phyloP scores from a whole-genome alignment of 37 sponge, comb jelly and placozoan species.

The Chondrosia reniformis region DNA sequence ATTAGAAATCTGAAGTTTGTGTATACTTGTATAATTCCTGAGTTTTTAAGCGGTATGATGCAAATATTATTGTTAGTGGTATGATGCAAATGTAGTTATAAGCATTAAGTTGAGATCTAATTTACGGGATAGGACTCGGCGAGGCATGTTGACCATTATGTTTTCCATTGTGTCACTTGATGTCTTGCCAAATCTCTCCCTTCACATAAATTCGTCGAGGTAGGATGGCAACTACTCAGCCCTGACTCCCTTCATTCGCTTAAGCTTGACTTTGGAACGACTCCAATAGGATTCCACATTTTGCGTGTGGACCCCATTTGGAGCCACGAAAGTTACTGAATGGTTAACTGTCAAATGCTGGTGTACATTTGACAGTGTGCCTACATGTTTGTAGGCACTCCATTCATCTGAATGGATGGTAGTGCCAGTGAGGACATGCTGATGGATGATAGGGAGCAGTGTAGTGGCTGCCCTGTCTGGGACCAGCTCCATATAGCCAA shows the following conservation, averaged over 20 bases:
- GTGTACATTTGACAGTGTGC: slow-evolving; percentile 26
- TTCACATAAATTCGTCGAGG: slow-evolving; percentile 75
- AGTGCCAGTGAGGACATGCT: slow-evolving; percentile 39
- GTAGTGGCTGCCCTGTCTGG: no score
- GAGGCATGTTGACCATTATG: slow-evolving; percentile 38
- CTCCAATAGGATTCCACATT: no score
- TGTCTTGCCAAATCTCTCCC: slow-evolving; percentile 40
- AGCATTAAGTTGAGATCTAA: no score
- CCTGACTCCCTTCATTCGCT: slow-evolving; percentile 64
- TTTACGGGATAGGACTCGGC: no score
- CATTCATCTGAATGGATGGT: slow-evolving; percentile 56
- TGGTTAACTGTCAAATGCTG: slow-evolving; percentile 57
- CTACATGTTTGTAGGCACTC: slow-evolving; percentile 42
- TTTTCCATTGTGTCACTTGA: not conserved
- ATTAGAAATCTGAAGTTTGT: no score
- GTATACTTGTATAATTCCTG: no score
- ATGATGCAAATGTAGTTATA: no score
- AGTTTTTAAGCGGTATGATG: no score
- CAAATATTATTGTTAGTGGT: no score
- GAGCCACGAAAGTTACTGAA: slow-evolving; percentile 47
- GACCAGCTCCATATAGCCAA: slow-evolving; percentile 69
- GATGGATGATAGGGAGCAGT: slow-evolving; percentile 57
- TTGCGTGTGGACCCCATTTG: no score
- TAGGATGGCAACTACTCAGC: slow-evolving; percentile 42
- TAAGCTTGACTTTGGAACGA: slow-evolving; percentile 51